Conservation (phyloP, 64 coral and sea anemone species). For the Cladopsammia gracilis region DNA sequence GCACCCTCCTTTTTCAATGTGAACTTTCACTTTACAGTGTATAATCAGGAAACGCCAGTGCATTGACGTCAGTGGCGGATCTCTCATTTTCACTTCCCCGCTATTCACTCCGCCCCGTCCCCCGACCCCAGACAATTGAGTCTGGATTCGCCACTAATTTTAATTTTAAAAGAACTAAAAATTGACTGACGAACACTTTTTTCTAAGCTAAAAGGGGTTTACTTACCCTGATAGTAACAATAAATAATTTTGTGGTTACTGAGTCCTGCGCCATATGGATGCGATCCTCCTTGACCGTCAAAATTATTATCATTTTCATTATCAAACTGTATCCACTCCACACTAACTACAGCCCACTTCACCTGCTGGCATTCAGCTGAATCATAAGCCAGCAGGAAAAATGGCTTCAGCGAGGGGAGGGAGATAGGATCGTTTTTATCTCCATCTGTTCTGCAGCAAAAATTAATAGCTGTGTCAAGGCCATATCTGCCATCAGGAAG, state of each 20-base stretch:
- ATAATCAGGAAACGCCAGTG: too few relatives aligned
- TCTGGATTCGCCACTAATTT: too few relatives aligned
- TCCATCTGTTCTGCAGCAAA: slow-evolving; percentile 29
- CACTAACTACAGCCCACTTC: slow-evolving; percentile 15
- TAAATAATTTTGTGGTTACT: neutral
- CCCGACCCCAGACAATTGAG: too few relatives aligned
- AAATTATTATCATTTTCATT: neutral
- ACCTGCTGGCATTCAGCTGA: slow-evolving; percentile 34
- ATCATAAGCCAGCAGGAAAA: slow-evolving; percentile 38
- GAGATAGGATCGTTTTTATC: slow-evolving; percentile 1
- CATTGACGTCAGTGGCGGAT: too few relatives aligned
- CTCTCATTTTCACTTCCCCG: too few relatives aligned
- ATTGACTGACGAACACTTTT: too few relatives aligned
- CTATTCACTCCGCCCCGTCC: too few relatives aligned
- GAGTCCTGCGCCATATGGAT: neutral
- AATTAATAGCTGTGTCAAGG: neutral
- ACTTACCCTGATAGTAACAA: slow-evolving; percentile 47
- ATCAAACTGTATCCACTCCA: slow-evolving; percentile 51
- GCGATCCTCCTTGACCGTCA: neutral
- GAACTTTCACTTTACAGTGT: too few relatives aligned
- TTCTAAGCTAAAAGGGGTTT: neutral
- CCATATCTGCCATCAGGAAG: slow-evolving; percentile 12
- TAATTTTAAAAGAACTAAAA: too few relatives aligned
- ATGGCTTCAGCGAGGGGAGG: slow-evolving; percentile 27
- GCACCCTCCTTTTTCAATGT: too few relatives aligned